Percentiles rank a stretch among this genome's conserved stretches.
phyloP scores from a whole-genome alignment of 2,888 invertebrate genomes.

The Pyrrhosoma nymphula region DNA sequence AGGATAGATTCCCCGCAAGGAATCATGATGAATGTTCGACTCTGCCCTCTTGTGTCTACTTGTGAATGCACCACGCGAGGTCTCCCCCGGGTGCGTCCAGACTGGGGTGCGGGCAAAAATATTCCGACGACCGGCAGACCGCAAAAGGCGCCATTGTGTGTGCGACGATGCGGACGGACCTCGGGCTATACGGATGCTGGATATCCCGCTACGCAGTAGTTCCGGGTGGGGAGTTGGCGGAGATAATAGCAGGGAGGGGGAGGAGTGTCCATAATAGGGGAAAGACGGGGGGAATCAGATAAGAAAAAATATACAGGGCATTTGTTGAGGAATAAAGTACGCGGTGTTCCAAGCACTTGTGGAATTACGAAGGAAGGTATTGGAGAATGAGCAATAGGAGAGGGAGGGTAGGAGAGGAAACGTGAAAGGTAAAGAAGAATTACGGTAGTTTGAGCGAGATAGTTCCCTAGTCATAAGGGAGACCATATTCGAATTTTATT shows the following conservation, averaged over 20 bases:
- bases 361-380: neutral
- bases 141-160: neutral
- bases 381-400: neutral
- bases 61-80: neutral
- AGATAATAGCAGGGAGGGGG: neutral
- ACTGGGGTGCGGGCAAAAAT: neutral
- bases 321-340: neutral
- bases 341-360: neutral
- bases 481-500: too few relatives aligned
- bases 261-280: neutral
- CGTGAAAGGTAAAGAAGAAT: neutral
- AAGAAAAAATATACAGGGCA: neutral
- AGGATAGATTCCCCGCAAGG: neutral
- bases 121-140: neutral
- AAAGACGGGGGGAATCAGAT: neutral
- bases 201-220: neutral
- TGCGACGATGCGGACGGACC: slow-evolving; percentile 7
- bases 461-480: too few relatives aligned
- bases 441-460: too few relatives aligned
- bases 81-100: neutral
- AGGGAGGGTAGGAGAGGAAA: neutral
- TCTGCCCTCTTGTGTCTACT: neutral
- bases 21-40: too few relatives aligned
- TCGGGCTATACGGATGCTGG: neutral
- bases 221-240: neutral